phyloP scores from a whole-genome alignment of 2,113 vertebrate species.

The Austrofundulus limnaeus region DNA sequence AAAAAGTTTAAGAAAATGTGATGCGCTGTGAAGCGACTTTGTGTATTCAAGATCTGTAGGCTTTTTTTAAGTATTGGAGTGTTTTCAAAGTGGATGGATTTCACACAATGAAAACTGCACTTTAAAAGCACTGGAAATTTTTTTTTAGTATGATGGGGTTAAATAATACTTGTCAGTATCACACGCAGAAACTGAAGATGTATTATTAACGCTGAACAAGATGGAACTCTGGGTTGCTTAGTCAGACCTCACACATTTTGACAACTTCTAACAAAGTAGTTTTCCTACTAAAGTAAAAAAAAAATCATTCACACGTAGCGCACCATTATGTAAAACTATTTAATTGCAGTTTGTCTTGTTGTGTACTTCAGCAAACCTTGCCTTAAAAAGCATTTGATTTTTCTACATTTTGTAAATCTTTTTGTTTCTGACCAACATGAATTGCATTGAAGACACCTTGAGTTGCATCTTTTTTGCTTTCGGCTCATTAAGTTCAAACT shows the following conservation, averaged over 20 bases:
- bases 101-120: constrained; percentile 34
- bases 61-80: constrained; percentile 19
- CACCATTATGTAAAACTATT: constrained; percentile 27
- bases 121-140: constrained; percentile 24
- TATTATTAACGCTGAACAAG: constrained; percentile 20
- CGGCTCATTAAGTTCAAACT: constrained; percentile 18
- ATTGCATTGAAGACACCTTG: constrained; percentile 14
- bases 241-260: constrained; percentile 17
- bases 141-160: constrained; percentile 30
- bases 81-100: constrained; percentile 35
- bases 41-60: constrained; percentile 18
- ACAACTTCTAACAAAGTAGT: constrained; percentile 25
- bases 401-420: background rate
- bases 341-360: background rate
- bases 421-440: constrained; percentile 8
- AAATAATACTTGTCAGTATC: constrained; percentile 51
- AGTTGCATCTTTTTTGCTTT: constrained; percentile 19
- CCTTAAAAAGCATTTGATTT: background rate
- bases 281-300: too few relatives aligned
- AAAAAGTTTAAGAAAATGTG: background rate
- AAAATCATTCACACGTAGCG: background rate
- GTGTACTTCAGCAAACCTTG: background rate
- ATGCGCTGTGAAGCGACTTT: constrained; percentile 19
- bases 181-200: constrained; percentile 9
- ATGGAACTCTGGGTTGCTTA: constrained; percentile 16